Percentiles rank a stretch among this genome's conserved stretches.
Conservation (phyloP, 2,888 invertebrate species). For the Nudaria mundana region DNA sequence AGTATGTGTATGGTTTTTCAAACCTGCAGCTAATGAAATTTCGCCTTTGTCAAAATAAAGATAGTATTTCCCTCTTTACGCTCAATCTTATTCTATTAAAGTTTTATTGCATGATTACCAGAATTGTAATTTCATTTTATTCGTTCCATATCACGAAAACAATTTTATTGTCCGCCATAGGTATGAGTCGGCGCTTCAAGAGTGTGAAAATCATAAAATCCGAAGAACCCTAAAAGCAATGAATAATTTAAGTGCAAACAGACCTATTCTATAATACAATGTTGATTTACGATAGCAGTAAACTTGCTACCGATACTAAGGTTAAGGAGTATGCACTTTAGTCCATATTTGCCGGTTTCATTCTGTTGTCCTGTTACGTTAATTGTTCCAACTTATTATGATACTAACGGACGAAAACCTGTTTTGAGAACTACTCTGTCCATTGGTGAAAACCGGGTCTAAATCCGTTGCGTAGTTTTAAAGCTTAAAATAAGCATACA, state of each 20-base stretch:
- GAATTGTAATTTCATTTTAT: not conserved
- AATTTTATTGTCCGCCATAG: not conserved
- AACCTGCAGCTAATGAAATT: too few species aligned
- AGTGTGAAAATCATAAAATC: constrained; percentile 10
- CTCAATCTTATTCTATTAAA: not conserved
- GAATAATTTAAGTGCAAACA: constrained; percentile 44
- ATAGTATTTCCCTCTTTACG: too few species aligned
- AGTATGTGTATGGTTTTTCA: too few species aligned
- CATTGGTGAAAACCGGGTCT: too few species aligned
- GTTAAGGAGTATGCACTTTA: constrained; percentile 17
- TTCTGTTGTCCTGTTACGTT: not conserved
- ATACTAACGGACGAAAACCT: too few species aligned
- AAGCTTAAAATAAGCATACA: too few species aligned
- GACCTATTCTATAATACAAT: constrained; percentile 36
- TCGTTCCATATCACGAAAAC: not conserved
- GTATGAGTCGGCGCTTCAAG: not conserved
- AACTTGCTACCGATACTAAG: constrained; percentile 28
- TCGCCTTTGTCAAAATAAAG: too few species aligned
- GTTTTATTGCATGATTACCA: constrained; percentile 1
- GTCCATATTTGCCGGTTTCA: not conserved
- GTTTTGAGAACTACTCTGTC: too few species aligned
- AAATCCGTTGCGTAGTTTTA: too few species aligned
- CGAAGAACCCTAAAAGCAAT: constrained; percentile 28
- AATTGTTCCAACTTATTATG: too few species aligned
- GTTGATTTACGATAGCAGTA: constrained; percentile 42